Evolutionary conservation across 1,140 invertebrate genomes (phyloP).

Genomic region (Aphidius gifuensis): DNA sequence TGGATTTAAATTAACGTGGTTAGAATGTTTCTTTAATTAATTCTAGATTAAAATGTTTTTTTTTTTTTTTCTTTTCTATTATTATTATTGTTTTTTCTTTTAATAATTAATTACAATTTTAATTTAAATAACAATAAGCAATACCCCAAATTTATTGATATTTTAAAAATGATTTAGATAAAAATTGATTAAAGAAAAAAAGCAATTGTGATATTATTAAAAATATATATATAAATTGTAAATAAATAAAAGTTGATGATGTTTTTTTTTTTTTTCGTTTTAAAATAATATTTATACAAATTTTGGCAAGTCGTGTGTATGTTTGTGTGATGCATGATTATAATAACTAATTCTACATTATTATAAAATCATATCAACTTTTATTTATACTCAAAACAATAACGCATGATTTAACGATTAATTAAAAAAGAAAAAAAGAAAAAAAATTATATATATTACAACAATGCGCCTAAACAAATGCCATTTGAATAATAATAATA

Average conservation of each 20-base stretch:
- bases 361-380: conserved; percentile 10
- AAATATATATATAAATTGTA: neutral
- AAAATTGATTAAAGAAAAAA: too few species aligned
- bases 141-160: neutral
- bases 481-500: conserved; percentile 1
- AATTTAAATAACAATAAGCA: conserved; percentile 23
- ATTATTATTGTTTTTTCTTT: conserved; percentile 15
- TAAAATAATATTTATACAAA: conserved; percentile 18
- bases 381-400: conserved; percentile 6
- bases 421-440: conserved; percentile 2
- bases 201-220: conserved; percentile 9
- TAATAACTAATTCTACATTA: conserved; percentile 1
- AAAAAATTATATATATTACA: conserved; percentile 16
- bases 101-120: conserved; percentile 35
- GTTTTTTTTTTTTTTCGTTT: neutral
- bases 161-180: conserved; percentile 6
- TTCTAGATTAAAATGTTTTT: conserved; percentile 26
- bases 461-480: conserved; percentile 9
- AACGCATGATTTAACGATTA: conserved; percentile 9
- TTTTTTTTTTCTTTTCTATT: conserved; percentile 18
- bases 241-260: conserved; percentile 12
- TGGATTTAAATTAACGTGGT: conserved; percentile 54
- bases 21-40: conserved; percentile 48
- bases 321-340: conserved; percentile 7
- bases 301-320: conserved; percentile 11